Conservation (phyloP, 2,888 invertebrate species). For the Tetanocera ferruginea region DNA sequence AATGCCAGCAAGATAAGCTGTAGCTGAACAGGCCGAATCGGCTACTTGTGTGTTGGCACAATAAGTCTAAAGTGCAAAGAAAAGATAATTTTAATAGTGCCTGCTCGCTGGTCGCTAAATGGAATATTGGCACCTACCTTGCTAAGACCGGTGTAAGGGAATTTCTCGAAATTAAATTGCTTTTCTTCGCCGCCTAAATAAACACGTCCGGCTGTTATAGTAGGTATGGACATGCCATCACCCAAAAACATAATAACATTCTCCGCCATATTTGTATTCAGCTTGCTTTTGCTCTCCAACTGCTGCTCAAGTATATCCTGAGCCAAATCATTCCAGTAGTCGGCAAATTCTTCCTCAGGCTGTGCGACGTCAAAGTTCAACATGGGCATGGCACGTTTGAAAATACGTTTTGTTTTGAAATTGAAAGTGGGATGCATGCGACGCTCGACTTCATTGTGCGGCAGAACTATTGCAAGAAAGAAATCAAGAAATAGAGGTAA, state of each 20-base stretch:
- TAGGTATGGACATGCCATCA: conserved; percentile 90
- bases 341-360: conserved; percentile 60
- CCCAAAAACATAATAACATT: conserved; percentile 82
- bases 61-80: conserved; percentile 74
- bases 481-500: too few relatives aligned
- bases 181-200: conserved; percentile 85
- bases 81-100: neutral
- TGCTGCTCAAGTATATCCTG: conserved; percentile 68
- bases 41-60: conserved; percentile 85
- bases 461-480: neutral
- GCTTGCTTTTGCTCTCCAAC: conserved; percentile 58
- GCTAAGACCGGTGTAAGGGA: conserved; percentile 81
- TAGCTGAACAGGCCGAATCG: conserved; percentile 88
- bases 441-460: conserved; percentile 49
- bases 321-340: conserved; percentile 72
- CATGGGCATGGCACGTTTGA: conserved; percentile 63
- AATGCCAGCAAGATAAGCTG: conserved; percentile 84
- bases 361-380: conserved; percentile 59
- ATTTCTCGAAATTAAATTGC: conserved; percentile 80
- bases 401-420: conserved; percentile 40
- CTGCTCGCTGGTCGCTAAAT: neutral
- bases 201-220: conserved; percentile 83
- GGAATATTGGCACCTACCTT: conserved; percentile 72
- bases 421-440: conserved; percentile 64
- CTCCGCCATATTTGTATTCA: conserved; percentile 69